Conservation (phyloP, 53 echinoderm and acorn worm genomes). For the Hippasteria phrygiana region DNA sequence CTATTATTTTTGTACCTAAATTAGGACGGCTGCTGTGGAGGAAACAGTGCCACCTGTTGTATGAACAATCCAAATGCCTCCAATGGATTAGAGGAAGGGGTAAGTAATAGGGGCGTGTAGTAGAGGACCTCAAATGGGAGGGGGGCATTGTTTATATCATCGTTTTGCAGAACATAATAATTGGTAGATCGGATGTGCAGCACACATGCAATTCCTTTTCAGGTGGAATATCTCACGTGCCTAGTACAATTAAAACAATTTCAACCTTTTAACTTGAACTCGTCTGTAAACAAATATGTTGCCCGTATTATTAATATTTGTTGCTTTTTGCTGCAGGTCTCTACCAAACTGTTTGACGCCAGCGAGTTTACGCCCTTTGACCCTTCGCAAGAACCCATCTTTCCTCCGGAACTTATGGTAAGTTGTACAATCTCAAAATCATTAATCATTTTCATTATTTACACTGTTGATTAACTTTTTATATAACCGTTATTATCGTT, state of each 20-base stretch:
- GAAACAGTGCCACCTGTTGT: not conserved
- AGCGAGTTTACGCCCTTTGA: slow-evolving; percentile 64
- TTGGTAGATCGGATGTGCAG: too few relatives aligned
- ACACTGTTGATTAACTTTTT: too few relatives aligned
- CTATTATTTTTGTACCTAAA: not conserved
- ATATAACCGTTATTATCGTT: too few relatives aligned
- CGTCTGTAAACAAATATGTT: not conserved
- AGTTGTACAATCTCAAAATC: not conserved
- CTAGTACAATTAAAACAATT: too few relatives aligned
- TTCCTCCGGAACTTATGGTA: slow-evolving; percentile 82
- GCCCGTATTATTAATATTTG: not conserved
- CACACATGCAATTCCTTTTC: too few relatives aligned
- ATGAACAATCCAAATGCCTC: not conserved
- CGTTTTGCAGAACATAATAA: not conserved
- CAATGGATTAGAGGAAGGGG: slow-evolving; percentile 21
- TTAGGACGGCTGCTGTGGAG: slow-evolving; percentile 27
- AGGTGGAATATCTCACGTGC: too few relatives aligned
- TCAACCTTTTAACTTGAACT: too few relatives aligned
- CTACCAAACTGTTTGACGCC: slow-evolving; percentile 38
- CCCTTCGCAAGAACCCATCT: slow-evolving; percentile 76
- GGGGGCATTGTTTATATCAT: not conserved
- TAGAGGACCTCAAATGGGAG: not conserved
- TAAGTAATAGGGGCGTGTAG: not conserved
- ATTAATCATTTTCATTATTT: not conserved
- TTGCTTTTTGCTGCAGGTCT: slow-evolving; percentile 31